Conservation (phyloP, 2,888 invertebrate species). For the Ctenicera cuprea region DNA sequence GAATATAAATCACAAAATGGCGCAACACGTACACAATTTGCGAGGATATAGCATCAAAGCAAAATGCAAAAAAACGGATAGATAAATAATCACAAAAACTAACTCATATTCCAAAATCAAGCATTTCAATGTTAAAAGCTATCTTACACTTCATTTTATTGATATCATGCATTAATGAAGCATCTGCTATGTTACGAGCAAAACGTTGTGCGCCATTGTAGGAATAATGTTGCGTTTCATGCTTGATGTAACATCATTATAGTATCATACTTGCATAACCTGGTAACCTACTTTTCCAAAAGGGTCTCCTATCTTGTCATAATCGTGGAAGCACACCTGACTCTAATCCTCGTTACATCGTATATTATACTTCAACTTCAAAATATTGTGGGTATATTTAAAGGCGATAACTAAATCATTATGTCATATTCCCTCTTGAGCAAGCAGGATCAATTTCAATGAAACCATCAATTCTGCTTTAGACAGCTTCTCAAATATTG, state of each 20-base stretch:
- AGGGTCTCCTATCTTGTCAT: constrained; percentile 13
- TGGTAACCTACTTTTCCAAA: constrained; percentile 28
- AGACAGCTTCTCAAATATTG: constrained; percentile 4
- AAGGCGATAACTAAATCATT: background rate
- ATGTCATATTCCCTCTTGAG: constrained; percentile 5
- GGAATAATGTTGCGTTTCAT: background rate
- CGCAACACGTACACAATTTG: no score
- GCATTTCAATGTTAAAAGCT: no score
- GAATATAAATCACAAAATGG: no score
- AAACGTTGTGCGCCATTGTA: background rate
- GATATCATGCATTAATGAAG: constrained; percentile 10
- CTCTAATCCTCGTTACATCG: background rate
- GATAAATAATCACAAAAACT: no score
- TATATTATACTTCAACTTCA: background rate
- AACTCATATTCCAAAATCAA: no score
- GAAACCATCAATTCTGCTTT: constrained; percentile 4
- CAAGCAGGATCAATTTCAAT: constrained; percentile 13
- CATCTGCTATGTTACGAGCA: background rate
- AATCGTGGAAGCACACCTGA: constrained; percentile 13
- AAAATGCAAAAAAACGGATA: no score
- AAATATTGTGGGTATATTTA: background rate
- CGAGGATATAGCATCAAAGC: no score
- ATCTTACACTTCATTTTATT: no score
- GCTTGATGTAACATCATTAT: constrained; percentile 9
- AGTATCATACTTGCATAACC: constrained; percentile 26